Base-by-base conservation (phyloP, 1,140 invertebrate genomes). In the Meloidogyne hapla region DNA sequence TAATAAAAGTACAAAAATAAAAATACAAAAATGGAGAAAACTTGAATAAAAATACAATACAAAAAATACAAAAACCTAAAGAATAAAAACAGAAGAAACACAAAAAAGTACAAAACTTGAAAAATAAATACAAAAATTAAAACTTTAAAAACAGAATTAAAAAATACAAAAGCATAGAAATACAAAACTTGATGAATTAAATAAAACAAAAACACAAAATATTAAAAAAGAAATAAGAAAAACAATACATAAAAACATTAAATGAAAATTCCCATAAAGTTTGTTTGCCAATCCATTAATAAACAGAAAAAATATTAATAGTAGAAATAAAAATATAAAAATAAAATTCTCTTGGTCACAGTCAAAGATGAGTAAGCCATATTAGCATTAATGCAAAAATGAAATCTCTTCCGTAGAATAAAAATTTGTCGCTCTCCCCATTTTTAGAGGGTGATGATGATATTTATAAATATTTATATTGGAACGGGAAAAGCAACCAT, bases 221-320 rank as follows among this genome's bases (percentile, higher is more conserved):
- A n/a, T n/a, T n/a, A n/a, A n/a, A 56, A 56, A n/a, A n/a, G 1
- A 56, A 56, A 56, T 18, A 48, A 18, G 4, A 18, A 48, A 56
- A 56, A 56, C n/a, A 56, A n/a, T n/a, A 15, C 2, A 45, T n/a
- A 56, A 56, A 18, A 56, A 56, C n/a, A 48, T 56, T 56, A 56
- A 56, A n/a, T n/a, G n/a, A 18, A 48, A 56, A n/a, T 56, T 18
- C 48, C n/a, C n/a, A 56, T 18, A 56, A 13, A 56, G 18, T 56
- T 56, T 56, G 48, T 56, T 56, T 56, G 48, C 48, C 48, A 56
- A 56, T 56, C 48, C 48, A 56, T 56, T 56, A 56, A 56, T 15
- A 56, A n/a, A 56, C n/a, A 48, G 4, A 56, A 56, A 56, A 56
- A n/a, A 56, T n/a, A n/a, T n/a, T n/a, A n/a, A n/a, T n/a, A n/a